Base-by-base conservation (phyloP, 2,797 vertebrate genomes). In the Distichodus sexfasciatus region DNA sequence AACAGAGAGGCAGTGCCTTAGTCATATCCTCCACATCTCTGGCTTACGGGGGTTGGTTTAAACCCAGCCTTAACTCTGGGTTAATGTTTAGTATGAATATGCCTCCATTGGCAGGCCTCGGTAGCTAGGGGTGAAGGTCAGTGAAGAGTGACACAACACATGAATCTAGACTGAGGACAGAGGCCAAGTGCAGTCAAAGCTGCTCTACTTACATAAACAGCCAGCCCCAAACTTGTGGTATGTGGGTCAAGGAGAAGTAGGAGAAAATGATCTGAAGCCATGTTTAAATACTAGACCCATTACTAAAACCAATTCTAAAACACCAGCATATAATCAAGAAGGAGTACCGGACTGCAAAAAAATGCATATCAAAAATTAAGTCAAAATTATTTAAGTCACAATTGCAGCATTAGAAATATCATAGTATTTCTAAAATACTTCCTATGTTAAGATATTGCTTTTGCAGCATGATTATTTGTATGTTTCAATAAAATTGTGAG, bases 11-110 rank as follows among this genome's bases (percentile, higher is more conserved):
- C 29, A 17, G 14, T 14, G 21, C 17, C n/a, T 36, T 47, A 33
- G 7, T 48, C 15, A 0, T 14, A 11, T 29, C 15, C 9, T 9
- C 17, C 10, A 10, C 10, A 8, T 10, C 33, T 19, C 19, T 29
- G 1, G 19, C n/a, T 29, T 24, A 28, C 43, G 9, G 31, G 6
- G 19, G 35, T 11, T 60, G 33, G 5, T 69, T 69, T 60, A 51
- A 69, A 60, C 46, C 47, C 17, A 47, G n/a, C 26, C 35, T 69
- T 47, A 69, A 28, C 14, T 5, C 7, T 29, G 23, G 64, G 68
- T 78, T 78, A 75, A 78, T 78, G 46, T 75, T 78, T 75, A 78
- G 53, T 43, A 9, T 38, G 48, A 43, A 71, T 66, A 57, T 44
- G n/a, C 43, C 23, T 0, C 64, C 57, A 31, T 8, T 54, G 55